Evolutionary conservation across 92 coral and sea anemone genomes (phyloP), one percentile per base, ranked within the genome.

Genomic region (Pocillopora grandis): DNA sequence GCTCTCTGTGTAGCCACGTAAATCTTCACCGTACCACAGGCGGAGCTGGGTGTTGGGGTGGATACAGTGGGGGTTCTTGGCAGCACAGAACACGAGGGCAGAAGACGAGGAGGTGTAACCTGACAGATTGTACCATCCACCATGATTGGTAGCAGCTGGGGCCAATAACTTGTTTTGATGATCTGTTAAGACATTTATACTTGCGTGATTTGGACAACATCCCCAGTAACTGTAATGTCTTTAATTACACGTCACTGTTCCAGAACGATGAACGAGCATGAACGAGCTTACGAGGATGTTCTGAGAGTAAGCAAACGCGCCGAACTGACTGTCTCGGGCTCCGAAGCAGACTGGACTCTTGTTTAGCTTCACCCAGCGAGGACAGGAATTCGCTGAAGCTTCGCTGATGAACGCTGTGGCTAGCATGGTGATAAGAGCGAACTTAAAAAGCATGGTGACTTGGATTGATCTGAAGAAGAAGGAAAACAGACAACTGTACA

Each of bases 311-410:
- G 64, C 12, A 37, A 80, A 80, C 3, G 33, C 15, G 13, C 84
- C 84, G 64, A 10, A 80, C 19, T 21, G 42, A 75, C 65, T 49
- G 66, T 75, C 84, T 17, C 56, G 49, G 33, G 84, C 84, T 14
- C 84, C 84, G 56, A 66, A 80, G 66, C 84, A 66, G 27, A 80
- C 76, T 1, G 76, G 84, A 66, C 57, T n/a, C 49, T 72, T 17
- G 70, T 84, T 89, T 27, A 89, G 74, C 70, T 85, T 89, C 12
- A 89, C 79, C 92, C 88, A 89, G 52, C 5, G 52, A 42, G 52
- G 52, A 42, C 52, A 42, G 52, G 52, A 42, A 42, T 3, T 42
- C 0, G 52, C 52, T 42, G 52, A 42, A 42, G 5, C 52, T 42
- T 42, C 52, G 52, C 52, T 42, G 52, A 42, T 42, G 52, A 42